Evolutionary conservation across 2,888 invertebrate genomes (phyloP).

Genomic region (Geophilus truncorum): DNA sequence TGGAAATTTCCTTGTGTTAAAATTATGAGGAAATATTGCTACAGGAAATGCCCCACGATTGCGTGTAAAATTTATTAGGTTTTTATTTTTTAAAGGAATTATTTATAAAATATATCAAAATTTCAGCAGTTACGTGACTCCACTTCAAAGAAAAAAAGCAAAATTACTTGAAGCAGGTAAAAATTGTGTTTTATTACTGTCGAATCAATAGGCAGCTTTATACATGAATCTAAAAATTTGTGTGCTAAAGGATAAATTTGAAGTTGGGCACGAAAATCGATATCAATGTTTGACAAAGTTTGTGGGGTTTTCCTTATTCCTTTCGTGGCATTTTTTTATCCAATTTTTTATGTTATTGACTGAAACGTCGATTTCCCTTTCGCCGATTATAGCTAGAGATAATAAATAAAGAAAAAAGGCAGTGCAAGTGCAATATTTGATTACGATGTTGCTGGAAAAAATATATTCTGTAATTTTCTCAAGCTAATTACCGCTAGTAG

Average conservation of each 20-base stretch:
- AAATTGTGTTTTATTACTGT: not conserved
- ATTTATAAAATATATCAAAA: no score
- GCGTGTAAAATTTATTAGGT: no score
- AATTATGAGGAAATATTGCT: no score
- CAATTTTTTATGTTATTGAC: slow-evolving; percentile 12
- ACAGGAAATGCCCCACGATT: no score
- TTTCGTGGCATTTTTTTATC: not conserved
- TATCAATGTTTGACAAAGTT: slow-evolving; percentile 11
- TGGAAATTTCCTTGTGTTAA: no score
- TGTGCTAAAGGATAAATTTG: not conserved
- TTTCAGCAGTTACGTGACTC: no score
- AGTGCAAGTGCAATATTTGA: no score
- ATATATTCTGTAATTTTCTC: not conserved
- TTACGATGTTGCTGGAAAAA: no score
- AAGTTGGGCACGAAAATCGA: not conserved
- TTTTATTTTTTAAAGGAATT: no score
- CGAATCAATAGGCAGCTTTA: not conserved
- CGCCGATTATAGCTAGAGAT: not conserved
- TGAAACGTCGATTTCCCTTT: not conserved
- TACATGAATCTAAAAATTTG: not conserved
- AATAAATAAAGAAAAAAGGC: not conserved
- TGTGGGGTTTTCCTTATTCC: not conserved
- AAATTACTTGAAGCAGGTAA: no score
- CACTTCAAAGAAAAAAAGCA: no score
- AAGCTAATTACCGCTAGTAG: not conserved